phyloP scores from a whole-genome alignment of 2,797 vertebrate species.

The Acridotheres tristis region DNA sequence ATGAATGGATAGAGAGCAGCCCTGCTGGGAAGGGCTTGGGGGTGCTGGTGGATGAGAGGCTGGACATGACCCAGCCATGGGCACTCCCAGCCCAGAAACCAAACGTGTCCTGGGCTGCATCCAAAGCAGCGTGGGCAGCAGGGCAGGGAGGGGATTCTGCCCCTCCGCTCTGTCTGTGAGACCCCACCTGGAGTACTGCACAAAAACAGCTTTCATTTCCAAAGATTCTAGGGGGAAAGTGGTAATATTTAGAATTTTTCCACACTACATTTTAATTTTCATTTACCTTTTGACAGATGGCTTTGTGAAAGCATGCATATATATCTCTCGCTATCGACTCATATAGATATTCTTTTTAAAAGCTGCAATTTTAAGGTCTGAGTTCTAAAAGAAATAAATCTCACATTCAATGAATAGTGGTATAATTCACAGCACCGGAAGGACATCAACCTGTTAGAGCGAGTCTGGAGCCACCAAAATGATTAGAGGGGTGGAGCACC shows the following conservation, averaged over 20 bases:
- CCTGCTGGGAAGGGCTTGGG: background rate
- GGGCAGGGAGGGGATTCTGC: background rate
- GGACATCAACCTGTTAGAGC: rapidly evolving
- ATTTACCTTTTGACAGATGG: background rate
- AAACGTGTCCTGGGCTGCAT: background rate
- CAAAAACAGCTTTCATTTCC: background rate
- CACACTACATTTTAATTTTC: background rate
- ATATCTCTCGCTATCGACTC: background rate
- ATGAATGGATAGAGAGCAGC: background rate
- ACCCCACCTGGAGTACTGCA: too few relatives aligned
- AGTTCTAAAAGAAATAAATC: background rate
- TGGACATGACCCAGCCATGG: background rate
- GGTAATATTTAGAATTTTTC: background rate
- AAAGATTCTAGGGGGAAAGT: background rate
- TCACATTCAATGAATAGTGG: background rate
- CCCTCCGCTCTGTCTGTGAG: background rate
- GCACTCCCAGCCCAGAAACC: background rate
- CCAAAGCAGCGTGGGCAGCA: background rate
- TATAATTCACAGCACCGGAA: background rate
- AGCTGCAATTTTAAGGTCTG: background rate
- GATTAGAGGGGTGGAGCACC: background rate
- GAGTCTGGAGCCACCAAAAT: background rate
- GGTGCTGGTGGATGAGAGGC: background rate
- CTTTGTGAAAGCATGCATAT: background rate
- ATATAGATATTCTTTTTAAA: background rate